Conservation (phyloP, 1,140 invertebrate genomes). For the Phymastichus coffea region DNA sequence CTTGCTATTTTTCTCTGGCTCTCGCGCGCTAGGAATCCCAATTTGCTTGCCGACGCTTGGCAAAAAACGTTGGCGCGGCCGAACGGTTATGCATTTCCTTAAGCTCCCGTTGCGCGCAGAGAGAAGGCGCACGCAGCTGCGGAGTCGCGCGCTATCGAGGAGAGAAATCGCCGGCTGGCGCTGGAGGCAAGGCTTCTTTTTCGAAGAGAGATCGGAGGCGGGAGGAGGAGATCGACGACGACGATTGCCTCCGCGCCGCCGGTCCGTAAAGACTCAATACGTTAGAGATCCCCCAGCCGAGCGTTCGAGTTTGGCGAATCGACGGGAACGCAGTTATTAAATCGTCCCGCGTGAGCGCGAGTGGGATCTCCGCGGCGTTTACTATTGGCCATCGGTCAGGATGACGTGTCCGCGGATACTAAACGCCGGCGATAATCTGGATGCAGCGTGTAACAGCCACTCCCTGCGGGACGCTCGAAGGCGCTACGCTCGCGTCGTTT, state of each 20-base stretch:
- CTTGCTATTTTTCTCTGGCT: no score
- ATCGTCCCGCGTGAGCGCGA: no score
- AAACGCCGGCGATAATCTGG: no score
- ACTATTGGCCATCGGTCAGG: no score
- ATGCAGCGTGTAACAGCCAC: neutral
- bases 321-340: neutral
- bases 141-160: neutral
- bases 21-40: slow-evolving; percentile 17
- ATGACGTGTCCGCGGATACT: no score
- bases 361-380: no score
- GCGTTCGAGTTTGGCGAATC: slow-evolving; percentile 1
- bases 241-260: no score
- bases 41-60: slow-evolving; percentile 3
- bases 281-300: neutral
- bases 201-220: no score
- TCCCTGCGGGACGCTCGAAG: neutral
- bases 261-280: slow-evolving; percentile 1
- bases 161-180: slow-evolving; percentile 16
- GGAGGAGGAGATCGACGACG: no score
- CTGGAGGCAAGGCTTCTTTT: neutral
- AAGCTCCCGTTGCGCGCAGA: no score
- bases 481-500: neutral
- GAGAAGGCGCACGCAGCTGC: no score
- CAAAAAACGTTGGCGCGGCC: neutral
- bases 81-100: no score